Evolutionary conservation across 1,140 invertebrate genomes (phyloP).

Genomic region (Drosophila serrata): DNA sequence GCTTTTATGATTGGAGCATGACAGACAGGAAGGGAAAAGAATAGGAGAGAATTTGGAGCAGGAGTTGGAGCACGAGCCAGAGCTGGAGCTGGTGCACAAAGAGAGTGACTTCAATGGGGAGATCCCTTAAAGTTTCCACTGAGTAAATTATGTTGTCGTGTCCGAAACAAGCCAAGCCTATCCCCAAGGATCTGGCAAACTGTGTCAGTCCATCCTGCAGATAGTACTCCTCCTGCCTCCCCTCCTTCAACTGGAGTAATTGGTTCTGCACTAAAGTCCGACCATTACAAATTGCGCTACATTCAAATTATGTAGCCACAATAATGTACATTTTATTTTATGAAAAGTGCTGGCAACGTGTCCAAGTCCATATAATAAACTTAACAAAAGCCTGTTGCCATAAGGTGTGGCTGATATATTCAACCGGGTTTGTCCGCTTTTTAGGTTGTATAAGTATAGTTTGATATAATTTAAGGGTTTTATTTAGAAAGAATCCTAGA

Average conservation of each 20-base stretch:
- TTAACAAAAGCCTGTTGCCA: background rate
- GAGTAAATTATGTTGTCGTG: conserved; percentile 77
- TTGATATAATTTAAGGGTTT: background rate
- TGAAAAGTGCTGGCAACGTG: conserved; percentile 37
- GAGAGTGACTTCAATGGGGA: conserved; percentile 26
- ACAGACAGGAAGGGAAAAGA: conserved; percentile 34
- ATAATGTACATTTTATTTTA: conserved; percentile 54
- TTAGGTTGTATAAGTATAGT: background rate
- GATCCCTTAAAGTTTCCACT: conserved; percentile 45
- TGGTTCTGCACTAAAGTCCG: conserved; percentile 41
- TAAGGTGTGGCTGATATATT: conserved; percentile 20
- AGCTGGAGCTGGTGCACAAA: background rate
- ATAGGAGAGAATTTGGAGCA: background rate
- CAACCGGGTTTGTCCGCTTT: conserved; percentile 9
- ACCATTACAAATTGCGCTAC: conserved; percentile 64
- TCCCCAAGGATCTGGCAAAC: conserved; percentile 60
- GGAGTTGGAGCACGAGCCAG: background rate
- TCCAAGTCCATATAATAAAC: conserved; percentile 19
- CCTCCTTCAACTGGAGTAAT: conserved; percentile 34
- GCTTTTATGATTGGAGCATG: conserved; percentile 69
- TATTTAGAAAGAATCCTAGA: too few relatives aligned
- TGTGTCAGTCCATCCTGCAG: conserved; percentile 67
- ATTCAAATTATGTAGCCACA: conserved; percentile 54
- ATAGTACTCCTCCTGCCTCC: conserved; percentile 39
- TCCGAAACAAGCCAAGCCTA: conserved; percentile 70